These are phyloP conservation scores for Andrena flavipes DNA, from an alignment of 2,888 invertebrate genomes.

Conservation along the genomic window DNA sequence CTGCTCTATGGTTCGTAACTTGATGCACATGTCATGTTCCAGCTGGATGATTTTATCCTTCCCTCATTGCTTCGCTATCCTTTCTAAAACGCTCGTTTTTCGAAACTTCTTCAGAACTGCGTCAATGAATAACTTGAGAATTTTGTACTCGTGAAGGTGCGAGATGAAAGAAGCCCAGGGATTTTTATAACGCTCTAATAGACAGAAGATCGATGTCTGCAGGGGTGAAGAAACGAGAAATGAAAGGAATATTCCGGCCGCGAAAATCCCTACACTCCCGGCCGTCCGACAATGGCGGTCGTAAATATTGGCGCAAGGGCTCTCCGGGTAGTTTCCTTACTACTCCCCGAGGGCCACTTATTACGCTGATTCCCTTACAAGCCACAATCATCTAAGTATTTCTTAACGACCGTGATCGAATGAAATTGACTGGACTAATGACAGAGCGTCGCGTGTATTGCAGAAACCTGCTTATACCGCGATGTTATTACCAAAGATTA, in stretches of 20 bases:
- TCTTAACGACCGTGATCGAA: conserved; percentile 75
- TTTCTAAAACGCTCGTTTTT: no score
- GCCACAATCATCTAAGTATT: conserved; percentile 83
- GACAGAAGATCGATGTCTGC: conserved; percentile 30
- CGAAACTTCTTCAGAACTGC: no score
- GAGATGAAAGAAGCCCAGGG: neutral
- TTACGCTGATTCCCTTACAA: conserved; percentile 81
- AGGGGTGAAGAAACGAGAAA: neutral
- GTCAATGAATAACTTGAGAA: neutral
- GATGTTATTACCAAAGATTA: conserved; percentile 45
- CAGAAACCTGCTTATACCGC: conserved; percentile 16
- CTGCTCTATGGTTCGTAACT: no score
- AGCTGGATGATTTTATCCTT: no score
- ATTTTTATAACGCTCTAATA: neutral
- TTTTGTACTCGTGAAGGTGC: neutral
- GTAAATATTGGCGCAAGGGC: conserved; percentile 81
- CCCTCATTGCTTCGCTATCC: no score
- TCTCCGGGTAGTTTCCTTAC: conserved; percentile 71
- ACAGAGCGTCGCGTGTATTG: conserved; percentile 44
- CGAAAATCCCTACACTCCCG: conserved; percentile 78
- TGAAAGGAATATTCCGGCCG: conserved; percentile 17
- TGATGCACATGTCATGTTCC: no score
- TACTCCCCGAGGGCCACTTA: conserved; percentile 82
- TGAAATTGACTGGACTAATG: conserved; percentile 72
- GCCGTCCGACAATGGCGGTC: conserved; percentile 78